Conservation (phyloP, 2,113 vertebrate species). For the Phyllostomus hastatus region DNA sequence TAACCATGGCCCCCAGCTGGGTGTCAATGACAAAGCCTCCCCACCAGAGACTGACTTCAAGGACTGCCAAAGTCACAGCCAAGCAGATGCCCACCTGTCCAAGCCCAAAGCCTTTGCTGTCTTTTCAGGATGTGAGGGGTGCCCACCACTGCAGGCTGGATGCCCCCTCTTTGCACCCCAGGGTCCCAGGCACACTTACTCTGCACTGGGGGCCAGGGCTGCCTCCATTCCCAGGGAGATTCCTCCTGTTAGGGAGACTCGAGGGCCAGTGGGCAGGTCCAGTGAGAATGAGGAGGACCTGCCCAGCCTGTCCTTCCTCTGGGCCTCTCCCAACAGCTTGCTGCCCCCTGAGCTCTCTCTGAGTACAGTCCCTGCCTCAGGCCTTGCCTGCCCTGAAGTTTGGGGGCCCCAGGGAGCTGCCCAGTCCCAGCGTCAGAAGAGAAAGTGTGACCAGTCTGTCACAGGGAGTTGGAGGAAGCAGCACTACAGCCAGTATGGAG, state of each 20-base stretch:
- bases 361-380: neutral
- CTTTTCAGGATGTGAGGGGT: too few relatives aligned
- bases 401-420: fast-evolving
- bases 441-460: neutral
- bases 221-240: too few relatives aligned
- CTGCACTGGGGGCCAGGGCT: too few relatives aligned
- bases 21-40: neutral
- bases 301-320: too few relatives aligned
- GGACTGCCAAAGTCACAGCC: neutral
- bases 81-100: neutral
- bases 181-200: neutral
- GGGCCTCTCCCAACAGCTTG: too few relatives aligned
- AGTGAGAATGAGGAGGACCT: too few relatives aligned
- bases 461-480: neutral
- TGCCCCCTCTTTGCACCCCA: neutral
- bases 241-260: too few relatives aligned
- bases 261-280: too few relatives aligned
- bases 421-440: neutral
- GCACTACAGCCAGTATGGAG: neutral
- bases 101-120: neutral
- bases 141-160: neutral
- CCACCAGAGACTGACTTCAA: neutral
- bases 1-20: too few relatives aligned
- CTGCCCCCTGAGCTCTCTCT: too few relatives aligned
- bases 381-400: neutral